Conservation (phyloP, 2,113 vertebrate species). For the Melanostigma gelatinosum region DNA sequence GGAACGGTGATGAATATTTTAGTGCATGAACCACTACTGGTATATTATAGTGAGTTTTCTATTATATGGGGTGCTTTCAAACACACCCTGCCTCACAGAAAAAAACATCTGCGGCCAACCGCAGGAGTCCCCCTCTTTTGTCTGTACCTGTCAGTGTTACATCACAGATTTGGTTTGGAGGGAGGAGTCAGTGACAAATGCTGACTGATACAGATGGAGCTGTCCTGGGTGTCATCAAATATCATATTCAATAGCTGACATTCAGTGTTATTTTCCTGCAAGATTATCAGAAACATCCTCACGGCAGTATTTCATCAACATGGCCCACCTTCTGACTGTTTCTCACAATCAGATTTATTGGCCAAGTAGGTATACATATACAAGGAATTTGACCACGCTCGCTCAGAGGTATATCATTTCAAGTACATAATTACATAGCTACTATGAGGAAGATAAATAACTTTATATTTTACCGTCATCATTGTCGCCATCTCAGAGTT, state of each 20-base stretch:
- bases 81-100: slow-evolving; percentile 30
- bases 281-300: slow-evolving; percentile 12
- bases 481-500: neutral
- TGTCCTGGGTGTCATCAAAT: slow-evolving; percentile 11
- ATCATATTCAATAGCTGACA: slow-evolving; percentile 44
- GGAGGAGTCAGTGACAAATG: slow-evolving; percentile 38
- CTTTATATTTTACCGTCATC: neutral
- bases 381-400: neutral
- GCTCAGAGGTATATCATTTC: neutral
- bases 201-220: slow-evolving; percentile 41
- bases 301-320: neutral
- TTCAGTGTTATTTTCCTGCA: slow-evolving; percentile 31
- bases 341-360: neutral
- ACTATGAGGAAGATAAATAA: neutral
- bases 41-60: slow-evolving; percentile 37
- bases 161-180: slow-evolving; percentile 27
- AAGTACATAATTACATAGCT: neutral
- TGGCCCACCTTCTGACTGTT: neutral
- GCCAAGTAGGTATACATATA: neutral
- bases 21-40: slow-evolving; percentile 27
- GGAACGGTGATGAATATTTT: slow-evolving; percentile 62
- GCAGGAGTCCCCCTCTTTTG: slow-evolving; percentile 8
- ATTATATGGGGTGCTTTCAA: slow-evolving; percentile 40
- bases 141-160: slow-evolving; percentile 38
- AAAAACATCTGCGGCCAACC: slow-evolving; percentile 13